Evolutionary conservation across 2,113 vertebrate genomes (phyloP).

Genomic region (Thunnus maccoyii): DNA sequence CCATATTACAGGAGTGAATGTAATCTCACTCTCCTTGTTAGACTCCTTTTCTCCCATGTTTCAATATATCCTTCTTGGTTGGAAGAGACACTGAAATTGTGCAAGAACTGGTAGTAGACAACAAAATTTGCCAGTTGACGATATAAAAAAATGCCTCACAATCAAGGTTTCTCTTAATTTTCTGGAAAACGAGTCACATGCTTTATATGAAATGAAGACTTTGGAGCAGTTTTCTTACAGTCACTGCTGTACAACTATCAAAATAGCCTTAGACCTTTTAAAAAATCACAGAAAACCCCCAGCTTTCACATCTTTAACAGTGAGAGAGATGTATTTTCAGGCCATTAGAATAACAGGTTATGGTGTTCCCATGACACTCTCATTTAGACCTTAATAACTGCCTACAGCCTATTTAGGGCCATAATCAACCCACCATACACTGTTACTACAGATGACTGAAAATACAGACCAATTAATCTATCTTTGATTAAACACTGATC

Average conservation of each 20-base stretch:
- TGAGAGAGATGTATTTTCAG: conserved; percentile 14
- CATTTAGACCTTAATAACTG: conserved; percentile 52
- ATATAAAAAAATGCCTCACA: neutral
- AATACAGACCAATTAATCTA: conserved; percentile 66
- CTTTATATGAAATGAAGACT: too few relatives aligned
- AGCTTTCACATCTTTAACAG: conserved; percentile 17
- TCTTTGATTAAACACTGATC: conserved; percentile 74
- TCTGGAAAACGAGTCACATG: neutral
- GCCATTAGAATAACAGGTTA: conserved; percentile 53
- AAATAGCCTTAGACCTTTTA: neutral
- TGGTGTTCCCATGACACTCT: conserved; percentile 54
- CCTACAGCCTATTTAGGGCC: conserved; percentile 48
- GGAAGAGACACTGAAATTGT: conserved; percentile 10
- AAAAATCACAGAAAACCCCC: conserved; percentile 31
- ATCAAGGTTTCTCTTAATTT: neutral
- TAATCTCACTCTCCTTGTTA: conserved; percentile 25
- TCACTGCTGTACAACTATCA: too few relatives aligned
- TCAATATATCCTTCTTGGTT: conserved; percentile 43
- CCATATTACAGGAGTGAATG: conserved; percentile 43
- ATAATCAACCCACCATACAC: conserved; percentile 48
- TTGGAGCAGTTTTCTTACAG: too few relatives aligned
- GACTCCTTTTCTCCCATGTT: conserved; percentile 15
- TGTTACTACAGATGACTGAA: conserved; percentile 2
- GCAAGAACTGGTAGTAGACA: conserved; percentile 13
- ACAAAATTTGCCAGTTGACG: neutral